phyloP scores from a whole-genome alignment of 1,140 invertebrate genomes.

The Dufourea novaeangliae region DNA sequence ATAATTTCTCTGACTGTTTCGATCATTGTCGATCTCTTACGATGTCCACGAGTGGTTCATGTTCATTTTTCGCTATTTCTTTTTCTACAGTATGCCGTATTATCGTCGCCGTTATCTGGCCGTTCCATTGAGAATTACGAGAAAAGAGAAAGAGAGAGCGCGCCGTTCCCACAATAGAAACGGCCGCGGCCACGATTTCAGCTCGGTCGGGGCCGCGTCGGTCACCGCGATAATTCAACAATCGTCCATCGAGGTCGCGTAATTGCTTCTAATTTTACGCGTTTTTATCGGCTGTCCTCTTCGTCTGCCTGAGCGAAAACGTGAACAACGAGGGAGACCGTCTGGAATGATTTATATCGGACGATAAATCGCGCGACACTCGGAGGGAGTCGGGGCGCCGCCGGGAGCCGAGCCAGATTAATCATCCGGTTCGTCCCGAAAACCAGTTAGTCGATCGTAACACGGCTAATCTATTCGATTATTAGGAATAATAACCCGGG shows the following conservation, averaged over 20 bases:
- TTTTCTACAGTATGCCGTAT: too few species aligned
- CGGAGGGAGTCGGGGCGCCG: not conserved
- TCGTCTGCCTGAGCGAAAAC: conserved; percentile 12
- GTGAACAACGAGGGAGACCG: not conserved
- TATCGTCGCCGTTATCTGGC: too few species aligned
- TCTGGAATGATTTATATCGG: conserved; percentile 8
- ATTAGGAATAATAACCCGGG: conserved; percentile 46
- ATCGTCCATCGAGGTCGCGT: conserved; percentile 19
- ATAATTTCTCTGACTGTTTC: too few species aligned
- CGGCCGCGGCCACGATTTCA: conserved; percentile 54
- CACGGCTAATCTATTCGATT: conserved; percentile 51
- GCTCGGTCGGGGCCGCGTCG: conserved; percentile 47
- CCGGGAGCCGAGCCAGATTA: not conserved
- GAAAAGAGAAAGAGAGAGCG: too few species aligned
- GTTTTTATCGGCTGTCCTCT: conserved; percentile 51
- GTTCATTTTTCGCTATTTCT: too few species aligned
- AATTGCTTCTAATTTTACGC: conserved; percentile 65
- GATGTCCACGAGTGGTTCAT: too few species aligned
- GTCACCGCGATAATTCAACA: conserved; percentile 33
- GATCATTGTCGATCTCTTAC: too few species aligned
- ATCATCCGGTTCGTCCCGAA: conserved; percentile 33
- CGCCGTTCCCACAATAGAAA: conserved; percentile 15
- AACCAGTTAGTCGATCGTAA: conserved; percentile 55
- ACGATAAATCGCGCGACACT: conserved; percentile 24
- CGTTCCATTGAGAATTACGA: too few species aligned